A percentile compares a stretch with the other conserved stretches of the same genome.
Evolutionary conservation across 1,140 invertebrate species (phyloP).

Genomic region (Chironomus striatipennis): DNA sequence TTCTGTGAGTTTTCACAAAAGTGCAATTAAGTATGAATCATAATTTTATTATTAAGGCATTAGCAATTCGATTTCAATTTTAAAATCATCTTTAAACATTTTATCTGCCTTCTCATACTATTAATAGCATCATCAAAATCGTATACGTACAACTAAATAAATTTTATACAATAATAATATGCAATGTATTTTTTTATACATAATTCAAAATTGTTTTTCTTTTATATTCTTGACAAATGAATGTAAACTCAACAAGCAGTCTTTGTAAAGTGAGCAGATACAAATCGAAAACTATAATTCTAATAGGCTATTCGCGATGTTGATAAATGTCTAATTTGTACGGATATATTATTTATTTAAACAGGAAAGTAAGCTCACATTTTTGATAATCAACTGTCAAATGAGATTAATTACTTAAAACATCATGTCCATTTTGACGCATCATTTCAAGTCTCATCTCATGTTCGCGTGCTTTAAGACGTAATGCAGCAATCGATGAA

Average conservation of each 20-base stretch:
- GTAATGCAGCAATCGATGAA: constrained; percentile 80
- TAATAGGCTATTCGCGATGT: too few species aligned
- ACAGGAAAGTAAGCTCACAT: background rate
- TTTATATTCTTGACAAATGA: too few species aligned
- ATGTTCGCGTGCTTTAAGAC: constrained; percentile 86
- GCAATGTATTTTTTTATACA: too few species aligned
- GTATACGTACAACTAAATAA: too few species aligned
- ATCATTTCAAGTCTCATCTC: constrained; percentile 77
- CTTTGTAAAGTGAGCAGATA: too few species aligned
- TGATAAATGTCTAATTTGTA: background rate
- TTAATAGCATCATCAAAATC: background rate
- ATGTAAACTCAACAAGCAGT: too few species aligned
- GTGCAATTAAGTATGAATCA: background rate
- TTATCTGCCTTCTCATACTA: too few species aligned
- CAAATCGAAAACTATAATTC: too few species aligned
- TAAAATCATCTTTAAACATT: background rate
- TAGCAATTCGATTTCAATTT: background rate
- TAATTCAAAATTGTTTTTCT: too few species aligned
- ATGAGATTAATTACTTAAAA: background rate
- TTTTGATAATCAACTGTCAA: background rate
- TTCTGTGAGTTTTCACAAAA: background rate
- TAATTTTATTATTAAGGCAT: background rate
- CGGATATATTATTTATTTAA: background rate
- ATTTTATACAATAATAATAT: too few species aligned
- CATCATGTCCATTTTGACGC: constrained; percentile 63